These are phyloP conservation scores for Pogonomyrmex californicus DNA, from an alignment of 1,140 invertebrate species.

Conservation along the genomic window DNA sequence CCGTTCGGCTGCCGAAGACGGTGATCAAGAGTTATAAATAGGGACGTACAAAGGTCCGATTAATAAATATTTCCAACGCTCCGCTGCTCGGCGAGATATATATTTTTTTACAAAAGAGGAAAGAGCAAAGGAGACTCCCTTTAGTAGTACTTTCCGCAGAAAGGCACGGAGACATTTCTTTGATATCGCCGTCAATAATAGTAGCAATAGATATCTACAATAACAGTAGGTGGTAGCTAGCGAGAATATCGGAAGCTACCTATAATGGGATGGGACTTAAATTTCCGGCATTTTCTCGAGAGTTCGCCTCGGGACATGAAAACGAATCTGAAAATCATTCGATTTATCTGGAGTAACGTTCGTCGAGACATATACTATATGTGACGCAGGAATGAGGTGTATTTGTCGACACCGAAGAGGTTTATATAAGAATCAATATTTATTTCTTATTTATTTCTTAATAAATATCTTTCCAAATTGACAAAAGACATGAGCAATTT, in stretches of 20 bases:
- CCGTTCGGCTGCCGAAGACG: neutral
- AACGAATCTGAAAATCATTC: constrained; percentile 54
- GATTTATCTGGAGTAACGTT: constrained; percentile 17
- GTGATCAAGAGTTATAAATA: neutral
- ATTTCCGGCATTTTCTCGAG: constrained; percentile 66
- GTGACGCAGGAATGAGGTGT: neutral
- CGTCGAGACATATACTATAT: neutral
- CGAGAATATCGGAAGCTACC: constrained; percentile 73
- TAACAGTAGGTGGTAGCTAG: constrained; percentile 59
- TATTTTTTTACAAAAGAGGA: neutral
- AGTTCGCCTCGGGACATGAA: constrained; percentile 29
- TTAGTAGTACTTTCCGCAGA: neutral
- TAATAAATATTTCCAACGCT: neutral
- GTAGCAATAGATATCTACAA: constrained; percentile 58
- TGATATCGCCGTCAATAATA: constrained; percentile 64
- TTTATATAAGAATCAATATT: neutral
- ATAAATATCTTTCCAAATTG: neutral
- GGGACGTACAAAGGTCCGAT: neutral
- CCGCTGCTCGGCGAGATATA: neutral
- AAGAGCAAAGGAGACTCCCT: neutral
- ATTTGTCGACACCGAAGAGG: constrained; percentile 9
- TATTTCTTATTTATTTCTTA: too few species aligned
- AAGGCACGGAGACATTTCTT: constrained; percentile 48
- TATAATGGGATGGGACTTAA: constrained; percentile 73
- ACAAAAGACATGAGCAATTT: neutral